phyloP scores from a whole-genome alignment of 2,797 vertebrate species.

The Pangasius djambal region DNA sequence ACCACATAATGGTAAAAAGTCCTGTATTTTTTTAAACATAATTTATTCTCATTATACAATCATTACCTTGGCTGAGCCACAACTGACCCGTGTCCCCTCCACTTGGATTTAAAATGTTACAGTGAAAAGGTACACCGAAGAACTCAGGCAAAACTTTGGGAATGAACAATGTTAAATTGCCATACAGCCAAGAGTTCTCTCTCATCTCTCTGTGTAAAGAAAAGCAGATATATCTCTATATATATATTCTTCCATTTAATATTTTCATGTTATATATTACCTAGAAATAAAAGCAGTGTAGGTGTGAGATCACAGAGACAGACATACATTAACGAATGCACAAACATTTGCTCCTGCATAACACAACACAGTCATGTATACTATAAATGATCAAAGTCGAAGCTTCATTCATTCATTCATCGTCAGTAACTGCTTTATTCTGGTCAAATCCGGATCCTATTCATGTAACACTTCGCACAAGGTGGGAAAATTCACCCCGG shows the following conservation, averaged over 20 bases:
- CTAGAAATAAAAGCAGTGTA: not conserved
- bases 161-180: constrained; percentile 21
- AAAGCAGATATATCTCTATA: not conserved
- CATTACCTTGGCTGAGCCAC: constrained; percentile 42
- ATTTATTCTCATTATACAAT: not conserved
- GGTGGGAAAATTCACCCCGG: not conserved
- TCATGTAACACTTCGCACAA: not conserved
- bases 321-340: not conserved
- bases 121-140: constrained; percentile 23
- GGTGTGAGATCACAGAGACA: not conserved
- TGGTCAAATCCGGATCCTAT: not conserved
- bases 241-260: not conserved
- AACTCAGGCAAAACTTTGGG: constrained; percentile 20
- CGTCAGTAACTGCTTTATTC: not conserved
- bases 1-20: not conserved
- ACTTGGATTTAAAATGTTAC: constrained; percentile 14
- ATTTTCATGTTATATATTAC: not conserved
- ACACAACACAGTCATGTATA: not conserved
- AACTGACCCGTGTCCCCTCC: constrained; percentile 18
- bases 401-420: not conserved
- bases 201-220: not conserved
- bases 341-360: not conserved
- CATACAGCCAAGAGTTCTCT: not conserved
- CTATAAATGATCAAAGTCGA: not conserved
- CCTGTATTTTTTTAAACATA: not conserved